phyloP scores from a whole-genome alignment of 2,888 invertebrate genomes.

The Sericinus montela region DNA sequence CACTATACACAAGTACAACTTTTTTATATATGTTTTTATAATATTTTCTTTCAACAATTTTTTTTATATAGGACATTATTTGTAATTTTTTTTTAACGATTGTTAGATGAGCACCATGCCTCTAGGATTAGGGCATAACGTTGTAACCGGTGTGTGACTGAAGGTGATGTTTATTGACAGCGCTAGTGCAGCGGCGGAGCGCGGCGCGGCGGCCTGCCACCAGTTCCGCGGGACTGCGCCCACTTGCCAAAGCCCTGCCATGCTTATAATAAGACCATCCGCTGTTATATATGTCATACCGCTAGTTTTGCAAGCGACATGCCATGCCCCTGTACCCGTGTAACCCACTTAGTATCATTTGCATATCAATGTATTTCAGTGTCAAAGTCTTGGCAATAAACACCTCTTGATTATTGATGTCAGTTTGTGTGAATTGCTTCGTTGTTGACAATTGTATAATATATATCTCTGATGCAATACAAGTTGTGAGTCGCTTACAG shows the following conservation, averaged over 20 bases:
- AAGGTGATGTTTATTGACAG: constrained; percentile 35
- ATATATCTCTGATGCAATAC: neutral
- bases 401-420: neutral
- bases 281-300: constrained; percentile 2
- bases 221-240: constrained; percentile 15
- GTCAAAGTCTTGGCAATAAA: too few species aligned
- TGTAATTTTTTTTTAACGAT: too few species aligned
- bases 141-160: constrained; percentile 20
- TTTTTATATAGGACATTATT: too few species aligned
- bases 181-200: constrained; percentile 12
- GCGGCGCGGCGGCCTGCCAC: constrained; percentile 14
- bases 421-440: neutral
- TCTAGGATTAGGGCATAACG: neutral
- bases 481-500: constrained; percentile 14
- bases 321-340: neutral
- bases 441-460: neutral
- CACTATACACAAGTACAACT: too few species aligned
- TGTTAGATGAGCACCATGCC: too few species aligned
- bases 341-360: too few species aligned
- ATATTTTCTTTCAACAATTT: too few species aligned
- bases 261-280: constrained; percentile 15
- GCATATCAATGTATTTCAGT: too few species aligned
- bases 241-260: constrained; percentile 11
- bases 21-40: too few species aligned
- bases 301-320: constrained; percentile 3